Evolutionary conservation across 92 coral and sea anemone genomes (phyloP), one percentile per base, ranked within the genome.

Genomic region (Epizoanthus illoricatus): DNA sequence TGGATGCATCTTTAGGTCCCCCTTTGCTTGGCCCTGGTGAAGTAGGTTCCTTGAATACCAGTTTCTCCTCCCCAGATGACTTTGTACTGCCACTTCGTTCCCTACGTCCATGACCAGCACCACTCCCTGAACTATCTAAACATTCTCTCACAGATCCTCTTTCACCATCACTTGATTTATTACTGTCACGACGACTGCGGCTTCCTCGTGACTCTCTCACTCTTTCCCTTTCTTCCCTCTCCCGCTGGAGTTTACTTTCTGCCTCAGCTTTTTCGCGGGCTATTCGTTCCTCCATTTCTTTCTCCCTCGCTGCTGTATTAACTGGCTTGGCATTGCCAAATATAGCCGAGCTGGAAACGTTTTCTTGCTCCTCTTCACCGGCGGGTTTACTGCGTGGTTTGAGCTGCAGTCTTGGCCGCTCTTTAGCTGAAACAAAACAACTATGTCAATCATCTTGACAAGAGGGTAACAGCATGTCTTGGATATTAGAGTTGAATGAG

Each of bases 291-390:
- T 92, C 99, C 58, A 97, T 90, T 86, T 97, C 98, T 86, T 88
- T 91, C 89, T 97, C 99, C 81, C 89, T 93, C 66, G 98, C 84
- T 65, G 98, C 92, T 9, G 99, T 97, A 68, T 97, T 94, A 5
- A 97, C 99, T 19, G 99, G 99, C 83, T 91, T 97, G 6, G 99
- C 99, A 68, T 85, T 92, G 6, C 99, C 99, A 91, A 97, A 97
- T 86, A 97, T 92, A n/a, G 97, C 75, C 7, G 97, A 91, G 66
- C 93, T 87, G 13, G 86, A 61, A 18, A 84, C 76, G 80, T 91
- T 83, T 21, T 52, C 86, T 2, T 49, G 75, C 60, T 86, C 92
- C 75, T 84, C 92, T 12, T 78, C 71, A 9, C 17, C 76, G 36
- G 84, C 81, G 17, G 99, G 94, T 74, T 84, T 89, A 13, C 90